These are phyloP conservation scores for Drosophila mayri DNA, from an alignment of 1,140 invertebrate species.

Conservation along the genomic window DNA sequence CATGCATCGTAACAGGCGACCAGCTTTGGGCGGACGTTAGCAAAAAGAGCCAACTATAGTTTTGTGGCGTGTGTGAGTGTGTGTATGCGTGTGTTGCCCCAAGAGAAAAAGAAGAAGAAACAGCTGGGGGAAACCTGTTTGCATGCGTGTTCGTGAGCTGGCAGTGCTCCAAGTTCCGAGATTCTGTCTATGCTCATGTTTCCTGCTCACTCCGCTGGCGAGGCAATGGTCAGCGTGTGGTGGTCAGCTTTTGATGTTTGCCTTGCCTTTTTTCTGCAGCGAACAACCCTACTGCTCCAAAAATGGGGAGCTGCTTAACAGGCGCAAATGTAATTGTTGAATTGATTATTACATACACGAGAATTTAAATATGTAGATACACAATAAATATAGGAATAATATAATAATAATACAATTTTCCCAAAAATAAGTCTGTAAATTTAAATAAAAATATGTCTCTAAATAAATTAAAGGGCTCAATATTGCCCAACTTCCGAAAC, in stretches of 20 bases:
- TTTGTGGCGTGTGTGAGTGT: constrained; percentile 5
- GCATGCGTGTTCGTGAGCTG: constrained; percentile 32
- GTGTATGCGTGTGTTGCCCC: constrained; percentile 26
- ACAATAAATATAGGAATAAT: no score
- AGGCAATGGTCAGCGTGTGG: constrained; percentile 53
- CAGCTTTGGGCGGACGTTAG: constrained; percentile 48
- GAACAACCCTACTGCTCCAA: constrained; percentile 49
- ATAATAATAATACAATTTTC: no score
- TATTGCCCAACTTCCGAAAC: background rate
- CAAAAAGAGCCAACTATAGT: constrained; percentile 15
- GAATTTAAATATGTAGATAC: no score
- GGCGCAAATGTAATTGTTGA: no score
- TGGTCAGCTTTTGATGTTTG: constrained; percentile 75
- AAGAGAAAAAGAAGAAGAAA: constrained; percentile 24
- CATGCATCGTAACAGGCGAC: constrained; percentile 79
- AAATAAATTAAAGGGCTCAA: no score
- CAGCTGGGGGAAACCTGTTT: constrained; percentile 49
- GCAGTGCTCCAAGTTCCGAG: constrained; percentile 39
- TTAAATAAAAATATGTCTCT: background rate
- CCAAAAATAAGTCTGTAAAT: no score
- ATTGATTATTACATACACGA: no score
- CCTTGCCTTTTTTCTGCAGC: constrained; percentile 56
- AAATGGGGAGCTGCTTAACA: constrained; percentile 56
- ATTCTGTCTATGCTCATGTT: constrained; percentile 19
- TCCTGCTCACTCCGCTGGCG: constrained; percentile 1